A percentile compares a stretch with the other conserved stretches of the same genome.
Evolutionary conservation across 2,113 vertebrate species (phyloP).

Genomic region (Penelope pileata): DNA sequence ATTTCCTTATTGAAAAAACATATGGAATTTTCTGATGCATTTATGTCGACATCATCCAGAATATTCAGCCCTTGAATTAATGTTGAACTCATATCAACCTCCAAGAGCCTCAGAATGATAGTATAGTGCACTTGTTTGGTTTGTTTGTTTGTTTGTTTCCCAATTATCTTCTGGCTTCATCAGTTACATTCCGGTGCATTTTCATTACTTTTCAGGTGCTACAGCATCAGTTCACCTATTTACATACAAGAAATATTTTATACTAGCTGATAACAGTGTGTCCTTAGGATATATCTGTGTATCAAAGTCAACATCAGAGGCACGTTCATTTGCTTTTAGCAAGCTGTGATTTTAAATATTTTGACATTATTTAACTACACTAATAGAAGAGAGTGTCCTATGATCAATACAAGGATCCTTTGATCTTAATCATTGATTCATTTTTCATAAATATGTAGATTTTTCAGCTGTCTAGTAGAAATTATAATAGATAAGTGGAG

Average conservation of each 20-base stretch:
- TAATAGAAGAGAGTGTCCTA: background rate
- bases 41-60: background rate
- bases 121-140: background rate
- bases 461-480: background rate
- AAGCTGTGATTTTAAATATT: background rate
- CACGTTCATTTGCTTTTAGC: background rate
- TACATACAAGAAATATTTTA: background rate
- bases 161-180: background rate
- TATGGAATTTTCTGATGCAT: background rate
- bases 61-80: background rate
- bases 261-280: background rate
- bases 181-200: background rate
- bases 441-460: slow-evolving; percentile 13
- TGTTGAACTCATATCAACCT: background rate
- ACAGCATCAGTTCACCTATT: background rate
- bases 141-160: too few relatives aligned
- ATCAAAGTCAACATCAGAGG: slow-evolving; percentile 15
- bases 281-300: background rate
- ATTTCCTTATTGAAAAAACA: background rate
- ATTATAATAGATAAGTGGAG: background rate
- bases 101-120: background rate
- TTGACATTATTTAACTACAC: background rate
- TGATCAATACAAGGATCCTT: background rate
- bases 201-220: background rate
- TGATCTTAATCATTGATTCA: background rate